phyloP scores from a whole-genome alignment of 53 echinoderm and acorn worm genomes.

The Hippasteria phrygiana region DNA sequence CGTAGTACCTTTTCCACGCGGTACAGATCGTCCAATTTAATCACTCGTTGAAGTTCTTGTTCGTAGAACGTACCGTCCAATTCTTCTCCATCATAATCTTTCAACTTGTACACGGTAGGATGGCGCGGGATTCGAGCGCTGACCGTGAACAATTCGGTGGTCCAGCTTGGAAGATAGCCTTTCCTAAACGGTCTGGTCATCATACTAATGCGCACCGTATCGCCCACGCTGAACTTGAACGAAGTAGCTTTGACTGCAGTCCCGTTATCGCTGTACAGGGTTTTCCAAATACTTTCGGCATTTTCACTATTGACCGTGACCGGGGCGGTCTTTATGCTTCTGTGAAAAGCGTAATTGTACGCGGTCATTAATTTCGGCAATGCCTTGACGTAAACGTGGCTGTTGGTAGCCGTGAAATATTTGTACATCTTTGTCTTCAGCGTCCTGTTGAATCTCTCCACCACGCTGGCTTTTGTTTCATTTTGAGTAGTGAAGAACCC shows the following conservation, averaged over 20 bases:
- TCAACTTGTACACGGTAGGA: constrained; percentile 65
- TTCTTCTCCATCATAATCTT: constrained; percentile 54
- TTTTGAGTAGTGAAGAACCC: constrained; percentile 57
- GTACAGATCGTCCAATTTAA: constrained; percentile 42
- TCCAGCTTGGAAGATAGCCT: constrained; percentile 65
- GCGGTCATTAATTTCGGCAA: constrained; percentile 21
- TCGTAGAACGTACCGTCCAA: constrained; percentile 62
- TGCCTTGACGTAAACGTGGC: constrained; percentile 4
- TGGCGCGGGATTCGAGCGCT: constrained; percentile 21
- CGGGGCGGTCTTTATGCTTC: constrained; percentile 44
- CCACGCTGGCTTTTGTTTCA: constrained; percentile 66
- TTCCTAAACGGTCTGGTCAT: constrained; percentile 40
- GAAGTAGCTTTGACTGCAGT: too few relatives aligned
- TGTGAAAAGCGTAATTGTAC: constrained; percentile 60
- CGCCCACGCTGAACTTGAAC: constrained; percentile 39
- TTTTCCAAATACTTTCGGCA: neutral
- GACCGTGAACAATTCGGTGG: constrained; percentile 64
- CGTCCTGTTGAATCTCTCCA: constrained; percentile 61
- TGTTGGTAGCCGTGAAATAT: constrained; percentile 54
- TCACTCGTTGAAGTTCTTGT: constrained; percentile 60
- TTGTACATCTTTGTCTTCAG: constrained; percentile 48
- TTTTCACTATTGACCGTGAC: constrained; percentile 6
- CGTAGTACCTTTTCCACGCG: constrained; percentile 62
- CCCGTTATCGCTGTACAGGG: constrained; percentile 5
- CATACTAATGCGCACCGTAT: constrained; percentile 58